phyloP scores from a whole-genome alignment of 2,888 invertebrate genomes.

The Drosophila rubida region DNA sequence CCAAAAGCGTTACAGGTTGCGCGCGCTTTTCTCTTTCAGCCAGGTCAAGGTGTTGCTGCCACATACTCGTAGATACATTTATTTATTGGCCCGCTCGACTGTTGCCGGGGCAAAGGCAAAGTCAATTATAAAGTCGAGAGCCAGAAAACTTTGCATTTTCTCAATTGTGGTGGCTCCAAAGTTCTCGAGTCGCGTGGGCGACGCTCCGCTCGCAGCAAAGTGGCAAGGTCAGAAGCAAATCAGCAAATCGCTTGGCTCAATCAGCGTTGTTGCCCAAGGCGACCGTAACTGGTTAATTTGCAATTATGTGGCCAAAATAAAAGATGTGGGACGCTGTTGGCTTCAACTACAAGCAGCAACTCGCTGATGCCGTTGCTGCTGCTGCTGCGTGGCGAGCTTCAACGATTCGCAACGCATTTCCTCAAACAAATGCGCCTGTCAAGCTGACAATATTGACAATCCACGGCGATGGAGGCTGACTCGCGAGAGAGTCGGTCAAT shows the following conservation, averaged over 20 bases:
- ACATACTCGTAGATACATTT: not conserved
- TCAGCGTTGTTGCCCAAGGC: conserved; percentile 59
- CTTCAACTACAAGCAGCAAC: not conserved
- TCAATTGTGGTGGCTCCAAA: conserved; percentile 17
- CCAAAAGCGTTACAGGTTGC: not conserved
- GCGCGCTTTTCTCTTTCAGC: conserved; percentile 38
- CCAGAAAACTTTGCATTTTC: conserved; percentile 16
- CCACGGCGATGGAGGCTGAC: conserved; percentile 32
- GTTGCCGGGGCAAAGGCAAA: conserved; percentile 24
- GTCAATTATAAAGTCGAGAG: conserved; percentile 33
- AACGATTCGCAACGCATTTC: conserved; percentile 67
- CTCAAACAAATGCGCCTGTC: conserved; percentile 18
- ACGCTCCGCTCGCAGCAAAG: conserved; percentile 34
- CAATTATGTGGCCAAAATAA: conserved; percentile 62
- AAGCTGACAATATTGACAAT: conserved; percentile 37
- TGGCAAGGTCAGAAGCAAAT: conserved; percentile 18
- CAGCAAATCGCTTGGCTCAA: conserved; percentile 57
- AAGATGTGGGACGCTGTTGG: conserved; percentile 64
- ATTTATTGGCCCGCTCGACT: not conserved
- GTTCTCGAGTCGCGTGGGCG: conserved; percentile 53
- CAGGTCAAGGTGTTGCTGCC: conserved; percentile 46
- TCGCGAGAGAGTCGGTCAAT: conserved; percentile 1
- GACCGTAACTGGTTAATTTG: conserved; percentile 66
- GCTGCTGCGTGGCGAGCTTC: not conserved
- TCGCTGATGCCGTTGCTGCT: not conserved